Percentiles rank a stretch among this genome's conserved stretches.
Conservation (phyloP, 2,113 vertebrate genomes). For the Condylura cristata region DNA sequence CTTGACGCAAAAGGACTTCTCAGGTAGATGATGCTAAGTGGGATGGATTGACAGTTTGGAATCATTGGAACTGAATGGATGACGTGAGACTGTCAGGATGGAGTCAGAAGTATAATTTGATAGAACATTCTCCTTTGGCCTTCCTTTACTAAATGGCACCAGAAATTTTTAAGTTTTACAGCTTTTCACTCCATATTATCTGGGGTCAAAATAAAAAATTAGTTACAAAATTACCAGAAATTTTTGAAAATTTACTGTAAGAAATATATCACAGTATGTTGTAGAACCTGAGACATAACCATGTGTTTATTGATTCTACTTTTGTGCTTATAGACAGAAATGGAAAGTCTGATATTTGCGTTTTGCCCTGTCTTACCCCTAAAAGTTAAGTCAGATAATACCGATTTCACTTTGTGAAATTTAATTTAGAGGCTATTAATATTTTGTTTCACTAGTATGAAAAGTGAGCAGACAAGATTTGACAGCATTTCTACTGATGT, state of each 20-base stretch:
- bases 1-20: background rate
- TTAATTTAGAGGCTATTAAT: background rate
- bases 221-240: background rate
- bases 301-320: background rate
- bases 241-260: slow-evolving; percentile 5
- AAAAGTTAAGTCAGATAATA: slow-evolving; percentile 3
- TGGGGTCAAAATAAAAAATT: slow-evolving; percentile 13
- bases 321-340: slow-evolving; percentile 35
- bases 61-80: background rate
- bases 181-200: background rate
- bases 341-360: background rate
- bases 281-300: background rate
- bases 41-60: background rate
- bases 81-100: background rate
- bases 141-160: slow-evolving; percentile 8
- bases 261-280: background rate
- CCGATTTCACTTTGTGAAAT: slow-evolving; percentile 39
- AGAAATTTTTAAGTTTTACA: background rate
- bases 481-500: background rate
- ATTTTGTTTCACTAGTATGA: slow-evolving; percentile 41
- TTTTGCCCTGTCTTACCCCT: background rate
- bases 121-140: background rate
- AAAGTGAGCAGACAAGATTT: slow-evolving; percentile 3
- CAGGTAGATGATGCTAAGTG: background rate
- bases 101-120: background rate